Evolutionary conservation across 2,888 invertebrate genomes (phyloP).

Genomic region (Meiosimyza platycephala): DNA sequence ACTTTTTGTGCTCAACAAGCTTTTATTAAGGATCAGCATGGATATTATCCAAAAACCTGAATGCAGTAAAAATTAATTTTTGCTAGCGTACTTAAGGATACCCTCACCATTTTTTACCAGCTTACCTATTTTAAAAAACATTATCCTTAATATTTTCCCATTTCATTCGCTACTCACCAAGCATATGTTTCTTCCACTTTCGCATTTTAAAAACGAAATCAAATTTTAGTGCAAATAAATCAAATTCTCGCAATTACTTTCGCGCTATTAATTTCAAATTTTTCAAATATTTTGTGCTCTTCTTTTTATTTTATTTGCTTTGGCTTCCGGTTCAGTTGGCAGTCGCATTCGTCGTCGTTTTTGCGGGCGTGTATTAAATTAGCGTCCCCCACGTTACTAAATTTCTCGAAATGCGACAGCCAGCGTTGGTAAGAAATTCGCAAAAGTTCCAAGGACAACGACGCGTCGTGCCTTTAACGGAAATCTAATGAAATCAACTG

Average conservation of each 20-base stretch:
- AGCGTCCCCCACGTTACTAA: constrained; percentile 16
- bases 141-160: too few species aligned
- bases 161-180: too few species aligned
- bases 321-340: constrained; percentile 35
- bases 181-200: constrained; percentile 12
- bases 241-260: constrained; percentile 48
- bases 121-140: too few species aligned
- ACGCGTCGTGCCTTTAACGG: not conserved
- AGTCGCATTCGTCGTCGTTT: constrained; percentile 8
- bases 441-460: not conserved
- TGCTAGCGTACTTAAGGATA: too few species aligned
- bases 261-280: constrained; percentile 53
- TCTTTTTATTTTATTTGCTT: constrained; percentile 24
- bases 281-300: constrained; percentile 39
- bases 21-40: too few species aligned
- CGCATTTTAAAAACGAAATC: constrained; percentile 41
- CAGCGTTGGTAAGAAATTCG: not conserved
- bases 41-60: too few species aligned
- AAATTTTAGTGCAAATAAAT: constrained; percentile 43
- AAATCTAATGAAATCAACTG: constrained; percentile 34
- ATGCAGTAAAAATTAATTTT: too few species aligned
- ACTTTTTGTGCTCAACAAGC: too few species aligned
- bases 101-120: too few species aligned
- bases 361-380: constrained; percentile 36
- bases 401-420: too few species aligned